Evolutionary conservation across 2,113 vertebrate genomes (phyloP).

Genomic region (Burhinus bistriatus): DNA sequence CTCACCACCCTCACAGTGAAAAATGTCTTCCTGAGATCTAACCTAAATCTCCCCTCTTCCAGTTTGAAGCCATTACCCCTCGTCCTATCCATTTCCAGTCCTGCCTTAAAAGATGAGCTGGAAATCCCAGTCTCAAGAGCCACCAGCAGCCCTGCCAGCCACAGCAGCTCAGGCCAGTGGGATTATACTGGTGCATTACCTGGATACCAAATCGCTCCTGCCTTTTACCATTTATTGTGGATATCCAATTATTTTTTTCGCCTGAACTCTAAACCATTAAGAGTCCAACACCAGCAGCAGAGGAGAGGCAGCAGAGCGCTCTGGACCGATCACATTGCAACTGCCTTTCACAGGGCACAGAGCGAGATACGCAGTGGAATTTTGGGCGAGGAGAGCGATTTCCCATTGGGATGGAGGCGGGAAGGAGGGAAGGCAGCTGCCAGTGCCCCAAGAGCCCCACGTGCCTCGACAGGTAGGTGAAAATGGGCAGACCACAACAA

Average conservation of each 20-base stretch:
- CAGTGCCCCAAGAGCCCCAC: background rate
- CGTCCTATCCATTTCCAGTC: background rate
- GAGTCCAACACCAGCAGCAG: background rate
- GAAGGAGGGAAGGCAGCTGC: background rate
- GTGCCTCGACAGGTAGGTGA: rapidly evolving
- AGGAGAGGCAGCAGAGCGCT: background rate
- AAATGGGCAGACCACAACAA: background rate
- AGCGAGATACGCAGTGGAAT: background rate
- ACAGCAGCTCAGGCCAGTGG: background rate
- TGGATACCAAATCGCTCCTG: background rate
- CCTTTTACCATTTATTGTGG: background rate
- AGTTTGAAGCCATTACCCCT: no score
- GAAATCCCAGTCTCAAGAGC: background rate
- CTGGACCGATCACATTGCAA: rapidly evolving
- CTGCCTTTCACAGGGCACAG: background rate
- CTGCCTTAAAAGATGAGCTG: background rate
- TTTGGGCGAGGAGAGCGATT: background rate
- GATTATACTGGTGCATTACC: background rate
- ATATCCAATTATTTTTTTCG: background rate
- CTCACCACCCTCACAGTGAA: no score
- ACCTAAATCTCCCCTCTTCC: no score
- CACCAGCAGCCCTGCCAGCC: background rate
- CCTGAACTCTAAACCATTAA: background rate
- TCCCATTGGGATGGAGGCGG: rapidly evolving
- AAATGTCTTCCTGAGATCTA: no score